phyloP scores from a whole-genome alignment of 2,113 vertebrate species.

The Podilymbus podiceps region DNA sequence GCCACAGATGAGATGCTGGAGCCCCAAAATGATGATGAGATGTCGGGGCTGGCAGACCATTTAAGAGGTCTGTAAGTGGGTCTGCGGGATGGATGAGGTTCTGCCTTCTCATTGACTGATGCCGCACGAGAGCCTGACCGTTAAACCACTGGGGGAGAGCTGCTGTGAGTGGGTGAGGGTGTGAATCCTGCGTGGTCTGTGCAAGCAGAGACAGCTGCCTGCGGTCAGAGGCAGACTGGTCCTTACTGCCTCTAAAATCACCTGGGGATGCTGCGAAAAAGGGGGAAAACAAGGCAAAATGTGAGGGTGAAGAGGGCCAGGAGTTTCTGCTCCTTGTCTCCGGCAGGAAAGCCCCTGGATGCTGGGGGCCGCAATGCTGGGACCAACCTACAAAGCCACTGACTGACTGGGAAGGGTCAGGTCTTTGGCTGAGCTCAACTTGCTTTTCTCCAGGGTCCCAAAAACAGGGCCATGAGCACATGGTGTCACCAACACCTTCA shows the following conservation, averaged over 20 bases:
- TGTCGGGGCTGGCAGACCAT: not conserved
- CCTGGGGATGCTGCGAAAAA: not conserved
- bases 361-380: not conserved
- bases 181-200: not conserved
- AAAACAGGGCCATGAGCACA: not conserved
- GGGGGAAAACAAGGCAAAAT: fast-evolving
- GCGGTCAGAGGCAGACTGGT: not conserved
- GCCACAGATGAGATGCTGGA: not conserved
- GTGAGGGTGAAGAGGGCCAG: not conserved
- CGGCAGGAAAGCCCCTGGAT: not conserved
- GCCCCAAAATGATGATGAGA: not conserved
- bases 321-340: not conserved
- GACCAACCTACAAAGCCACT: not conserved
- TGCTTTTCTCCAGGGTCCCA: not conserved
- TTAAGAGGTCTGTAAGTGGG: not conserved
- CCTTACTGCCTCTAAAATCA: not conserved
- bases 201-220: not conserved
- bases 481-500: not conserved
- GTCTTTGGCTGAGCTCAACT: not conserved
- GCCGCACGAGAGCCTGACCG: not conserved
- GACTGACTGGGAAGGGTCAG: not conserved
- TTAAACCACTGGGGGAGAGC: not conserved
- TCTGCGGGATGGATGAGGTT: not conserved
- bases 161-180: fast-evolving
- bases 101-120: not conserved